Base-by-base conservation (phyloP, 2,113 vertebrate species). In the Muscicapa adusta region DNA sequence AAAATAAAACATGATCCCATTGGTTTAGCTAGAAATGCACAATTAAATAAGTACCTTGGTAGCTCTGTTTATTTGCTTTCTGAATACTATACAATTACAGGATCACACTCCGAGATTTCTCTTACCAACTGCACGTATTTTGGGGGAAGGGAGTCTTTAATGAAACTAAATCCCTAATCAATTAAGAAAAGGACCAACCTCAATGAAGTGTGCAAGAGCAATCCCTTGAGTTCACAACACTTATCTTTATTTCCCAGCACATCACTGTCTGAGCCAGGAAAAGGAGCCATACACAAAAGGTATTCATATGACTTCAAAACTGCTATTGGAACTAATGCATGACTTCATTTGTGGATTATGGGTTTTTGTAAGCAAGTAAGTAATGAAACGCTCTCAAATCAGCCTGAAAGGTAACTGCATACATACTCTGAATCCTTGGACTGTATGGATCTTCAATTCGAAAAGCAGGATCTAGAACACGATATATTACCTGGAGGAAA, bases 361-460 rank as follows among this genome's bases (percentile, higher is more conserved):
- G 10, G 0, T 34, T 85, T 88, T 53, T 42, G 5, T 48, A 86
- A 72, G 26, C 47, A 70, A 73, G 1, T 31, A 72, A 65, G 13
- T 43, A 45, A 8, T 88, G 54, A 89, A 79, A 77, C 23, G 22
- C 33, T 76, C 79, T 88, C 51, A 80, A 96, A 80, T 18, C 23
- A 33, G 22, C n/a, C 43, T 57, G 74, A 65, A 87, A 93, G 56
- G 40, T 29, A 92, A 82, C 12, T 47, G 56, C 23, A 85, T 76
- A 95, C 98, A 58, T 98, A 99, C 99, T 99, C 94, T 99, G 99
- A 95, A 99, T 99, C 96, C 98, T 98, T 77, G 98, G 98, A 93
- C 99, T 99, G 88, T 99, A 99, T 0, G 99, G 99, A 93, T 99
- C 99, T 65, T 99, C 98, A 66, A 99, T 99, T 94, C 97, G 98